Evolutionary conservation across 2,113 vertebrate genomes (phyloP).

Genomic region (Illadopsis cleaveri): DNA sequence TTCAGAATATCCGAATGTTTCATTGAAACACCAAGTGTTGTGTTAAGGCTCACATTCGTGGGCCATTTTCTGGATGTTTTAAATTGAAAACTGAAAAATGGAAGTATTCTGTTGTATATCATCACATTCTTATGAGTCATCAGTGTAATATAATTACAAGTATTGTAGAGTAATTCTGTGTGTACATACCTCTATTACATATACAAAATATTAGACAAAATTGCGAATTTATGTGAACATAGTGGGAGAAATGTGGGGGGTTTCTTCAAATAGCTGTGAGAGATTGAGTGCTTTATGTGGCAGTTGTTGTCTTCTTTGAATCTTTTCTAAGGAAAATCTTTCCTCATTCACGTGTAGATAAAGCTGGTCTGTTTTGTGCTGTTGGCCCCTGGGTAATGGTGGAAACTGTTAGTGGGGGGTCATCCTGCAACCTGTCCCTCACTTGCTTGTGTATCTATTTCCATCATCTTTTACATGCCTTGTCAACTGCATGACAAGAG

Average conservation of each 20-base stretch:
- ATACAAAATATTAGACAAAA: conserved; percentile 2
- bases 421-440: background rate
- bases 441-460: background rate
- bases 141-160: conserved; percentile 36
- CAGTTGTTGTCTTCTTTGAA: background rate
- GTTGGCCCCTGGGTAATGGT: background rate
- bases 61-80: background rate
- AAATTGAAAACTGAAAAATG: conserved; percentile 49
- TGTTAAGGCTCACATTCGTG: conserved; percentile 16
- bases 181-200: background rate
- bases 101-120: background rate
- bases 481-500: background rate
- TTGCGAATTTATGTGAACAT: background rate
- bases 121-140: conserved; percentile 27
- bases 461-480: background rate
- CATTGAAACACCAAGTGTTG: background rate
- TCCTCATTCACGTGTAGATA: background rate
- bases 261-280: background rate
- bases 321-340: background rate
- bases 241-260: background rate
- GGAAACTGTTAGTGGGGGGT: background rate
- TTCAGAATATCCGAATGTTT: conserved; percentile 14
- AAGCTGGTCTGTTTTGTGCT: background rate
- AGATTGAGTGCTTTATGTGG: background rate
- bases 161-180: background rate